A percentile compares a stretch with the other conserved stretches of the same genome.
phyloP scores from a whole-genome alignment of 2,797 vertebrate genomes.

The Spatula clypeata region DNA sequence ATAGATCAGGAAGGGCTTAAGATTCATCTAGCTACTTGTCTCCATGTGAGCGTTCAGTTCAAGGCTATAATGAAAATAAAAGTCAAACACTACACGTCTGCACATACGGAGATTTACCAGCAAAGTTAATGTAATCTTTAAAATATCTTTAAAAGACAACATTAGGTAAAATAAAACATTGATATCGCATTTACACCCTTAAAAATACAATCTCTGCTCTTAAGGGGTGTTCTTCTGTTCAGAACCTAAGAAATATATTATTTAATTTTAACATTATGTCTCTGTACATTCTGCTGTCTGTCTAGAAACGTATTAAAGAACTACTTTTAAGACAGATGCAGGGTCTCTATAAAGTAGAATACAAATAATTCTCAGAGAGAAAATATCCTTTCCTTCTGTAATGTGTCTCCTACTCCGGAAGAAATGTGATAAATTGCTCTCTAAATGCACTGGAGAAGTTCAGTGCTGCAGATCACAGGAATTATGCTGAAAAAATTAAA shows the following conservation, averaged over 20 bases:
- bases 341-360: background rate
- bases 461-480: slow-evolving; percentile 47
- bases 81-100: background rate
- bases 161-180: background rate
- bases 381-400: background rate
- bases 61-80: background rate
- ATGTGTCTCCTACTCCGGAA: background rate
- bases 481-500: slow-evolving; percentile 67
- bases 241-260: background rate
- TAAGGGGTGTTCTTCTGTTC: background rate
- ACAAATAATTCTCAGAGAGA: background rate
- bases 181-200: background rate
- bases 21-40: background rate
- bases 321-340: background rate
- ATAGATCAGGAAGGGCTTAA: background rate
- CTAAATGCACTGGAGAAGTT: slow-evolving; percentile 48
- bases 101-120: background rate
- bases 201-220: background rate
- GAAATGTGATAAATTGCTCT: slow-evolving; percentile 1
- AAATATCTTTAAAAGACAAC: background rate
- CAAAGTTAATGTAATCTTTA: background rate
- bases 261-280: background rate
- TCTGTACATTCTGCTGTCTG: background rate
- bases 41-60: background rate
- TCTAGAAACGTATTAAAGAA: background rate